Evolutionary conservation across 2,797 vertebrate species (phyloP).

Genomic region (Hemitrygon akajei): DNA sequence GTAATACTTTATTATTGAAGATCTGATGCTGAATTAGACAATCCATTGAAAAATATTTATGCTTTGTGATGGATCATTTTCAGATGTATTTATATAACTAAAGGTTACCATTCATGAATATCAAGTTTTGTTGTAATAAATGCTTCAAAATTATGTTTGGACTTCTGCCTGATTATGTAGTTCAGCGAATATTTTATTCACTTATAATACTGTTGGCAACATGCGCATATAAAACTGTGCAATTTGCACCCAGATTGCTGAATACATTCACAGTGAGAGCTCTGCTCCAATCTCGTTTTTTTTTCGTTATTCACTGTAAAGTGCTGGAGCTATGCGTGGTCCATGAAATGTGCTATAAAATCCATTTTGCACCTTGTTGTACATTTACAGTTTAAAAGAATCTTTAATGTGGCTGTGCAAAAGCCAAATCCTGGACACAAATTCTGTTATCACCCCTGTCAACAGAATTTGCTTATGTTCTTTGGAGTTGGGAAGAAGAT

Average conservation of each 20-base stretch:
- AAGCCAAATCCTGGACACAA: too few species aligned
- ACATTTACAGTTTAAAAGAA: not conserved
- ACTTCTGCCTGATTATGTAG: too few species aligned
- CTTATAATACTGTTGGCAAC: too few species aligned
- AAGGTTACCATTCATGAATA: not conserved
- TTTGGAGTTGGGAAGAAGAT: too few species aligned
- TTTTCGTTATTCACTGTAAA: not conserved
- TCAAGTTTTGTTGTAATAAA: not conserved
- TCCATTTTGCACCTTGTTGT: not conserved
- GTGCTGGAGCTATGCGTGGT: too few species aligned
- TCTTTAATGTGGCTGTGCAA: not conserved
- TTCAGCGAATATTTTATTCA: too few species aligned
- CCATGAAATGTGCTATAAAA: not conserved
- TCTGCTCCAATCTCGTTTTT: not conserved
- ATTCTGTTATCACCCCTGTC: too few species aligned
- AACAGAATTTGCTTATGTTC: too few species aligned
- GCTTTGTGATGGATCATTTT: too few species aligned
- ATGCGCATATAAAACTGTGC: not conserved
- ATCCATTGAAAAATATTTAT: too few species aligned
- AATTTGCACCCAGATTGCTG: not conserved
- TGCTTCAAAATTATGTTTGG: not conserved
- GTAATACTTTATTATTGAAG: not conserved
- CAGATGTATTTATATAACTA: not conserved
- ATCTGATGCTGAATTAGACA: too few species aligned
- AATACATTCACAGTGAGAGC: not conserved